Evolutionary conservation across 2,888 invertebrate species (phyloP), one percentile per base, ranked within the genome.

Genomic region (Prosopocoilus inquinatus): DNA sequence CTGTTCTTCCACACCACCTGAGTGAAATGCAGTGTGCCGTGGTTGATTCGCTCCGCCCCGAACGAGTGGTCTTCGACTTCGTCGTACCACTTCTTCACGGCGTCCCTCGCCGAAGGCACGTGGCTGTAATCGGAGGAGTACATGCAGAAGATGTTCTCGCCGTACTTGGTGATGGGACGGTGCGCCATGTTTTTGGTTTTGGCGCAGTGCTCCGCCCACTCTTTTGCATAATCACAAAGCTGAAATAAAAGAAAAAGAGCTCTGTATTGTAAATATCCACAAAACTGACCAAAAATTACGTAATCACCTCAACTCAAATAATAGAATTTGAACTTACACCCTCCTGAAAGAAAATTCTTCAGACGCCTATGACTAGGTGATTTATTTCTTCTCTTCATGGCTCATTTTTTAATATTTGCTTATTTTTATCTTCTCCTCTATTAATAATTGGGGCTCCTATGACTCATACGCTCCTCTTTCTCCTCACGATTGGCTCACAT

Each of bases 1-100:
- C 84, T 85, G 47, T 80, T 82, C 63, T 84, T 85, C 89, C 90
- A 90, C 2, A 90, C 81, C 55, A 90, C 81, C 74, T 91, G 90
- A 0, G 75, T 73, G 58, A 77, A 76, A 59, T 77, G 76, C 7
- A 76, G 63, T 1, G 72, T 70, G 12, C 62, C 66, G 44, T 67
- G 69, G 46, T 71, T 72, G 36, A 89, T 88, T 74, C 83, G 81
- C 61, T 79, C 79, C 4, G 79, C 72, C 9, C 79, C 78, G 67
- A 79, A 84, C 9, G 70, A 72, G 67, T 81, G 79, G 52, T 81
- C 77, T 63, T 80, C 81, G 39, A 80, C 77, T 69, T 84, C 84
- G 57, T 80, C 80, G 69, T 85, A 85, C 85, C 85, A 85, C 53
- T 77, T 78, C 54, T 80, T 78, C 12, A 82, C 80, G 0, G 82